Conservation (phyloP, 2,888 invertebrate genomes). For the Xestia ashworthii region DNA sequence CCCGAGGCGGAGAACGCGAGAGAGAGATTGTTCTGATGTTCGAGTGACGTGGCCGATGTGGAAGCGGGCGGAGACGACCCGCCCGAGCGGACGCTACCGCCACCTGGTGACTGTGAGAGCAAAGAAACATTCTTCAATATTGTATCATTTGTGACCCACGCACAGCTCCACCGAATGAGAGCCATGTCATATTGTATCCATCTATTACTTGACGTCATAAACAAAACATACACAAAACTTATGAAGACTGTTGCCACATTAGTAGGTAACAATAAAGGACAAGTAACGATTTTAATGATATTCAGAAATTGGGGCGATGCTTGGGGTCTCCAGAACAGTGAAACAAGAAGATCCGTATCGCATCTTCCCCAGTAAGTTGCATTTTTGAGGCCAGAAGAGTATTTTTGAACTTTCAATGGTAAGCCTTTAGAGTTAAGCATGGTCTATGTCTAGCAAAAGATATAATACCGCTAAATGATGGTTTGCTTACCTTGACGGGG, state of each 20-base stretch:
- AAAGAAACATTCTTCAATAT: neutral
- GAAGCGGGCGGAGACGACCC: conserved; percentile 86
- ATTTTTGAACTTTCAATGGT: neutral
- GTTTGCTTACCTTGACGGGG: conserved; percentile 81
- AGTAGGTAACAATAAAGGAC: neutral
- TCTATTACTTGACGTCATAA: neutral
- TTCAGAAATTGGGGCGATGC: neutral
- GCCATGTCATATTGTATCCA: neutral
- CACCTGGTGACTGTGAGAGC: conserved; percentile 83
- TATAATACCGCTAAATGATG: neutral
- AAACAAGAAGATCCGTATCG: too few relatives aligned
- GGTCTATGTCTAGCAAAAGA: neutral
- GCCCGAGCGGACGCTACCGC: conserved; percentile 82
- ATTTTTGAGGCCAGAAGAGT: too few relatives aligned
- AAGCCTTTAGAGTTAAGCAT: neutral
- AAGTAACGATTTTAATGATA: neutral
- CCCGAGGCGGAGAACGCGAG: conserved; percentile 87
- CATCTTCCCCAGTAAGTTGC: too few relatives aligned
- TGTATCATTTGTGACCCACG: neutral
- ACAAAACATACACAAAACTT: neutral
- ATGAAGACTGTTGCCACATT: neutral
- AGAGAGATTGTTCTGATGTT: conserved; percentile 86
- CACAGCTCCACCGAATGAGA: neutral
- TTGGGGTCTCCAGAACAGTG: neutral
- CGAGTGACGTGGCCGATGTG: conserved; percentile 88